Conservation (phyloP, 2,888 invertebrate genomes). For the Melinaea menophilus region DNA sequence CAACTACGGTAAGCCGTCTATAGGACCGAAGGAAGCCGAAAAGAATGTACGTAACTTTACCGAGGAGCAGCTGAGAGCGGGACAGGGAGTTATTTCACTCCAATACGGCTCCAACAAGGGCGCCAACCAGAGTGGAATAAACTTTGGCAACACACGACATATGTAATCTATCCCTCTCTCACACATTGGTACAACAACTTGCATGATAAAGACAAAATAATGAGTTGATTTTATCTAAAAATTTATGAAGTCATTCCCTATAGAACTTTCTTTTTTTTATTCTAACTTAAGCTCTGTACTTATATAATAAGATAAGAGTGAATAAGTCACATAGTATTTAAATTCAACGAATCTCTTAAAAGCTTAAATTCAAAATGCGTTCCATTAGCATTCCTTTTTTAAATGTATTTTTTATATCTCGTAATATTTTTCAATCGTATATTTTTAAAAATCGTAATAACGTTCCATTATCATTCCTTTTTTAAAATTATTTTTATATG, state of each 20-base stretch:
- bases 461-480: conserved; percentile 15
- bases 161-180: conserved; percentile 80
- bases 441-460: too few relatives aligned
- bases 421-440: too few relatives aligned
- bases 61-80: conserved; percentile 95
- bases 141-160: conserved; percentile 97
- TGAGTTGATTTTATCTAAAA: conserved; percentile 8
- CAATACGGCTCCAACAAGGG: conserved; percentile 99
- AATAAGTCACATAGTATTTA: not conserved
- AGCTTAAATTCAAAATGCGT: conserved; percentile 4
- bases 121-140: conserved; percentile 96
- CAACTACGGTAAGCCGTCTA: conserved; percentile 89
- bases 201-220: conserved; percentile 17
- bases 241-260: conserved; percentile 19
- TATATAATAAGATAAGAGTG: conserved; percentile 15
- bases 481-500: conserved; percentile 2
- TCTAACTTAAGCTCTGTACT: conserved; percentile 25
- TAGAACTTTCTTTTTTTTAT: conserved; percentile 7
- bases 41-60: conserved; percentile 96
- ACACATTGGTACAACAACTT: conserved; percentile 15
- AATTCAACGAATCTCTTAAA: conserved; percentile 4
- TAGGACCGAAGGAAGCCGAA: conserved; percentile 97
- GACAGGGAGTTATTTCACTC: conserved; percentile 94
- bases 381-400: conserved; percentile 14
- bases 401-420: not conserved